Percentiles rank a stretch among this genome's conserved stretches.
Conservation (phyloP, 2,888 invertebrate species). For the Petrolisthes manimaculis region DNA sequence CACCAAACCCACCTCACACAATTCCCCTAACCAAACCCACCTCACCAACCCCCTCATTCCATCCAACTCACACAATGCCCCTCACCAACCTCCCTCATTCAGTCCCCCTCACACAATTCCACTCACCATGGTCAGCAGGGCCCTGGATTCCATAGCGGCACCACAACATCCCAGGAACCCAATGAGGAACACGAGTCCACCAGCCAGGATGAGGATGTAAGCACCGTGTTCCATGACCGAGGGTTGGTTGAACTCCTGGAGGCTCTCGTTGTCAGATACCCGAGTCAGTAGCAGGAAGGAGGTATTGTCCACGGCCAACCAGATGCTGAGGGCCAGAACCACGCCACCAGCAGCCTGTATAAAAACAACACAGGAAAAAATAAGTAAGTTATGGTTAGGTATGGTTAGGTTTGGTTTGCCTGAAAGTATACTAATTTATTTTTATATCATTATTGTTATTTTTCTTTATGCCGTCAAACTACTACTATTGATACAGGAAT, state of each 20-base stretch:
- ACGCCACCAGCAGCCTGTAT: slow-evolving; percentile 76
- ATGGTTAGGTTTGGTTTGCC: too few species aligned
- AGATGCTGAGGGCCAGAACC: slow-evolving; percentile 78
- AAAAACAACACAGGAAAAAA: not conserved
- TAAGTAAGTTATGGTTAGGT: not conserved
- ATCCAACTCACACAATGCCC: not conserved
- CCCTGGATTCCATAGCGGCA: slow-evolving; percentile 78
- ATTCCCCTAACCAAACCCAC: not conserved
- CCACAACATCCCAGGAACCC: slow-evolving; percentile 82
- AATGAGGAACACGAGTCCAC: slow-evolving; percentile 79
- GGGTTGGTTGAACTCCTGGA: slow-evolving; percentile 74
- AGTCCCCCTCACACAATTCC: not conserved
- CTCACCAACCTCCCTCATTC: not conserved
- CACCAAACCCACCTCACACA: not conserved
- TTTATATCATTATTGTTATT: too few species aligned
- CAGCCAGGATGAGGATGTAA: slow-evolving; percentile 78
- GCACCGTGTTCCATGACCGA: slow-evolving; percentile 78
- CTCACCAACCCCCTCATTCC: not conserved
- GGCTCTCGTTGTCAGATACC: slow-evolving; percentile 56
- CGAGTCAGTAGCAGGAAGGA: slow-evolving; percentile 72
- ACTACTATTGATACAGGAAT: not conserved
- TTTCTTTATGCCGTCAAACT: too few species aligned
- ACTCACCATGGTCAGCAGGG: slow-evolving; percentile 78
- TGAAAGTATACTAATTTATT: too few species aligned
- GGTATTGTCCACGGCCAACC: slow-evolving; percentile 78